A percentile compares a stretch with the other conserved stretches of the same genome.
These are phyloP conservation scores for Antheraea assamensis DNA, from an alignment of 2,888 invertebrate species.

Conservation along the genomic window DNA sequence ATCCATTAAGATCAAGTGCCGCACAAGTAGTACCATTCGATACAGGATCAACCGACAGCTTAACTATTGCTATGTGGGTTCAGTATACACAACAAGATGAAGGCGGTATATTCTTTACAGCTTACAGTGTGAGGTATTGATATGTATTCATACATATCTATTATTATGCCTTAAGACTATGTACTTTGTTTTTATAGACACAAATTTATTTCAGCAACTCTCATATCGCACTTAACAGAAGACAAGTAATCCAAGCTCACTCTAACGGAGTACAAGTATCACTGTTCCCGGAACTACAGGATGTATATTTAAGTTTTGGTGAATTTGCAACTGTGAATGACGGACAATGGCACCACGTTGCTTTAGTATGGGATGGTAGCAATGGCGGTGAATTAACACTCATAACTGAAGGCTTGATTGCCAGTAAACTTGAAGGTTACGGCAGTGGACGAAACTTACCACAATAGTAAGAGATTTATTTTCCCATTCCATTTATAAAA, in stretches of 20 bases:
- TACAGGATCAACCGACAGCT: slow-evolving; percentile 87
- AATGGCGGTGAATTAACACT: slow-evolving; percentile 93
- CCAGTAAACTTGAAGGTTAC: slow-evolving; percentile 95
- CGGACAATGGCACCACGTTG: slow-evolving; percentile 98
- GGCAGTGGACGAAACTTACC: slow-evolving; percentile 91
- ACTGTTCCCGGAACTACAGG: slow-evolving; percentile 92
- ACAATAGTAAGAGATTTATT: slow-evolving; percentile 85
- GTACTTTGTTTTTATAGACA: slow-evolving; percentile 16
- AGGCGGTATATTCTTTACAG: slow-evolving; percentile 95
- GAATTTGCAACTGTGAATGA: slow-evolving; percentile 97
- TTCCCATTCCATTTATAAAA: slow-evolving; percentile 7
- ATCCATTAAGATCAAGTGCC: slow-evolving; percentile 94
- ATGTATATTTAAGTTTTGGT: slow-evolving; percentile 94
- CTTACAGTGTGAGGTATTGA: slow-evolving; percentile 95
- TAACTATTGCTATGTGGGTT: slow-evolving; percentile 98
- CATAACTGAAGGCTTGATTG: slow-evolving; percentile 97
- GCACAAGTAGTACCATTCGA: slow-evolving; percentile 96
- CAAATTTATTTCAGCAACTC: slow-evolving; percentile 83
- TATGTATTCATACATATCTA: slow-evolving; percentile 20
- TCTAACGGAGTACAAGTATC: slow-evolving; percentile 96
- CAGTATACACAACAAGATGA: slow-evolving; percentile 96
- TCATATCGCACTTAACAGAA: slow-evolving; percentile 88
- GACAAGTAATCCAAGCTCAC: slow-evolving; percentile 94
- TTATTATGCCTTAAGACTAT: neutral
- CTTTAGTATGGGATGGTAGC: slow-evolving; percentile 96